Evolutionary conservation across 2,797 vertebrate genomes (phyloP), one percentile per base, ranked within the genome.

Genomic region (Muraenolepis orangiensis): DNA sequence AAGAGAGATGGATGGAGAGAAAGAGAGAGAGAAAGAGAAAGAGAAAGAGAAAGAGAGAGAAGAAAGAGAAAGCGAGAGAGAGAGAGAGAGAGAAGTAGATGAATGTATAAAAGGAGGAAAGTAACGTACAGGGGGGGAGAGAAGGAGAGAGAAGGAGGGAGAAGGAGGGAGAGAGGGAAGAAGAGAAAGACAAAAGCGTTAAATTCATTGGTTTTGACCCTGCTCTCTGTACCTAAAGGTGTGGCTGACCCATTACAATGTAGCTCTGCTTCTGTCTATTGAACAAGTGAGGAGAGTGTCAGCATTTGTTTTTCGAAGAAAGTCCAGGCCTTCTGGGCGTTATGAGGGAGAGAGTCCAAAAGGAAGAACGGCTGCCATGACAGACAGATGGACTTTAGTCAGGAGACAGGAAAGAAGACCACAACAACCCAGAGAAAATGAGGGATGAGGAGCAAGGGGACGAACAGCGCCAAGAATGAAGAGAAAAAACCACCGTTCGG

Each of bases 331-430:
- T 0, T 51, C 4, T 51, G 18, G 42, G 42, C n/a, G 18, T 7
- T 51, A 18, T 20, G 4, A 18, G 6, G 42, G 16, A 51, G 42
- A 51, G 42, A 51, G 42, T n/a, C 8, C 16, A 51, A 18, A 18
- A 7, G 16, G 18, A 6, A 51, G 18, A 18, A 4, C 1, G 18
- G 16, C 42, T 6, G 42, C 42, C 42, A 51, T 20, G 42, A 34
- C 32, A 34, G 42, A 34, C 32, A 34, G 32, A 51, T 51, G 42
- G 42, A 5, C 16, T 51, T 13, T 42, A 42, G 14, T 42, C 40
- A 31, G 70, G 51, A 36, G 46, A 42, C 66, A 14, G 71, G 36
- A 71, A n/a, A 36, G 69, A 74, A n/a, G 57, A 66, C 76, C 74
- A 73, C 69, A 18, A 2, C 0, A 7, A 66, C 14, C 23, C 0